Base-by-base conservation (phyloP, 2,888 invertebrate species). In the Leptogaster cylindrica region DNA sequence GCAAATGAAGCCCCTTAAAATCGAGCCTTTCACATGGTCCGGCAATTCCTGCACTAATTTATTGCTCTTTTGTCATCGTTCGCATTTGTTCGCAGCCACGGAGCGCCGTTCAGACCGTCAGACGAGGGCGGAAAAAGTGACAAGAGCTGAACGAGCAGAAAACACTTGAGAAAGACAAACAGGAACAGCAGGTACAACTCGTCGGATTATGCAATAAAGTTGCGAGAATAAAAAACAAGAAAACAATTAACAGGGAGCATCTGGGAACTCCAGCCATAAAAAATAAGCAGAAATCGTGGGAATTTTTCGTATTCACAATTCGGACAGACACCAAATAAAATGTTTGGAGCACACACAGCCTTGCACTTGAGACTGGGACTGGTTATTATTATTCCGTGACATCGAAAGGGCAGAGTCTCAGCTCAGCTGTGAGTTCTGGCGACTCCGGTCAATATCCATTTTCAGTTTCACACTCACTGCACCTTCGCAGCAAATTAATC, bases 141-240 rank as follows among this genome's bases (percentile, higher is more conserved):
- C 20, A 28, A 52, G 31, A 52, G 52, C 31, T 52, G 31, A 31
- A 52, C 10, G 20, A 16, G 18, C 28, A 52, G 27, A 16, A 52
- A 33, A 33, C 20, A 36, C 31, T 33, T 12, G 33, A 14, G 33
- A 52, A 31, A 10, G 14, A 5, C 7, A 31, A 52, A 52, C 52
- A 52, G 52, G 52, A 52, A 52, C 18, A 31, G n/a, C 52, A 52
- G 52, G 52, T 52, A 52, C 10, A 52, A 52, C 33, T 33, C 27
- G 52, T 52, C 31, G 31, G 20, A 28, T 52, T 52, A 52, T 52
- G 52, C 33, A 52, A 52, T 52, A 33, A 31, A 31, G 10, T 52
- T 20, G 14, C 27, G 28, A 28, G 16, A 27, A 18, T 51, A 51
- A 51, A 50, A 28, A 27, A 23, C 14, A 1, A 39, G n/a, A n/a